Evolutionary conservation across 1,140 invertebrate genomes (phyloP), one percentile per base, ranked within the genome.

Genomic region (Aleiodes sp.): DNA sequence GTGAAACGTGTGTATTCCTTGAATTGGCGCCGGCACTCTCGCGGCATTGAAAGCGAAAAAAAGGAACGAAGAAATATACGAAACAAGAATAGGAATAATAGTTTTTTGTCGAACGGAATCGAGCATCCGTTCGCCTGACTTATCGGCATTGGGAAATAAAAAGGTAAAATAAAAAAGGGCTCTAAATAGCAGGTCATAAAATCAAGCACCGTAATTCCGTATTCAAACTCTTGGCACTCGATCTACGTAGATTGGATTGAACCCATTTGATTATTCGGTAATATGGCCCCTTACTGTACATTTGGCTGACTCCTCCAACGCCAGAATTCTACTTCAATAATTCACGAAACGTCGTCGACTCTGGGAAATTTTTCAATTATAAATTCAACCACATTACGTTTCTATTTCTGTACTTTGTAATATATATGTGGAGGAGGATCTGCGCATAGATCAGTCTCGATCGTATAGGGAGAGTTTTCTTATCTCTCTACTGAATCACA

Each of bases 351-450:
- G 43, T 65, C 63, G 63, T 61, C 24, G 35, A 19, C 37, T 61
- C 57, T 60, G 10, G 41, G 52, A 57, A 69, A 39, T 65, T 73
- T 71, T 74, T 74, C 73, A 71, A 72, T 74, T 74, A 71, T 73
- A 59, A 73, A 76, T 74, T 74, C 75, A 73, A 60, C 46, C 43
- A 56, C 59, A 62, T 62, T 69, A 60, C 35, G 39, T 69, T 35
- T 63, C 65, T 68, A 21, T 46, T 46, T 33, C 65, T 52, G n/a
- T 63, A 24, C 16, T 63, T 14, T 14, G 12, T 33, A 60, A 57
- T n/a, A 61, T 41, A 6, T 19, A 67, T 57, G 56, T 59, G 65
- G 26, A 68, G 56, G 65, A 43, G 56, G 65, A 10, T n/a, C n/a
- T 28, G 65, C 65, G 41, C 57, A 68, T 68, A 68, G 56, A 68